Evolutionary conservation across 2,888 invertebrate genomes (phyloP).

Genomic region (Pocota personata): DNA sequence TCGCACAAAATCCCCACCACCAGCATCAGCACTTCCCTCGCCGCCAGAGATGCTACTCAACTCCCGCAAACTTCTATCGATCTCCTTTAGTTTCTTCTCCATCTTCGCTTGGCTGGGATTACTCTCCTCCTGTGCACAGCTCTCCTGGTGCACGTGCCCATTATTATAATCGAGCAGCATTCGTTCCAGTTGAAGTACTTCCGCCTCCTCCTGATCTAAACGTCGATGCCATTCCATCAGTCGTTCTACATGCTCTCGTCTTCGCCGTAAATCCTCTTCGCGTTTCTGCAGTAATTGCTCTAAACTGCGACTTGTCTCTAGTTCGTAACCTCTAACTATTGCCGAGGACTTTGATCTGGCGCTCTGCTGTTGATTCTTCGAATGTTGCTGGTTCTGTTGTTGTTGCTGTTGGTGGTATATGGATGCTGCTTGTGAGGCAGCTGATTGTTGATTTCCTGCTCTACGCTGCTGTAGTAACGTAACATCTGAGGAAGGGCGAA

Average conservation of each 20-base stretch:
- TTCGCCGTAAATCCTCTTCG: conserved; percentile 83
- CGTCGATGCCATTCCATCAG: conserved; percentile 84
- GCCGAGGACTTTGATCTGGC: conserved; percentile 67
- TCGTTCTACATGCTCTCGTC: conserved; percentile 83
- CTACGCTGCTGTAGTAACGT: conserved; percentile 53
- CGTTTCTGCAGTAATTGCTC: conserved; percentile 82
- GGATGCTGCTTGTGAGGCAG: conserved; percentile 46
- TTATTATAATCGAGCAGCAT: conserved; percentile 77
- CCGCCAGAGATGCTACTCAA: conserved; percentile 76
- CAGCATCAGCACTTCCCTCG: conserved; percentile 33
- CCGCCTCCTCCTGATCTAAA: conserved; percentile 84
- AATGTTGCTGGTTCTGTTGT: conserved; percentile 10
- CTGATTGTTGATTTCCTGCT: conserved; percentile 43
- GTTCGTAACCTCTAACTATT: conserved; percentile 76
- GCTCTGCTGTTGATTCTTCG: conserved; percentile 38
- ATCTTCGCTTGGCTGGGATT: conserved; percentile 72
- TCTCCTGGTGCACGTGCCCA: conserved; percentile 70
- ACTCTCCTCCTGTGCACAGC: not conserved
- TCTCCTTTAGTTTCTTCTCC: conserved; percentile 78
- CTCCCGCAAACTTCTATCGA: conserved; percentile 78
- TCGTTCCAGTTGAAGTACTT: conserved; percentile 83
- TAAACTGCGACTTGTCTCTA: conserved; percentile 76
- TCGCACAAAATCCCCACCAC: conserved; percentile 76
- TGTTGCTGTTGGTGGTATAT: conserved; percentile 36
- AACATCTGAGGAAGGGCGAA: conserved; percentile 62